phyloP scores from a whole-genome alignment of 2,888 invertebrate genomes.

The Cephus pulcher region DNA sequence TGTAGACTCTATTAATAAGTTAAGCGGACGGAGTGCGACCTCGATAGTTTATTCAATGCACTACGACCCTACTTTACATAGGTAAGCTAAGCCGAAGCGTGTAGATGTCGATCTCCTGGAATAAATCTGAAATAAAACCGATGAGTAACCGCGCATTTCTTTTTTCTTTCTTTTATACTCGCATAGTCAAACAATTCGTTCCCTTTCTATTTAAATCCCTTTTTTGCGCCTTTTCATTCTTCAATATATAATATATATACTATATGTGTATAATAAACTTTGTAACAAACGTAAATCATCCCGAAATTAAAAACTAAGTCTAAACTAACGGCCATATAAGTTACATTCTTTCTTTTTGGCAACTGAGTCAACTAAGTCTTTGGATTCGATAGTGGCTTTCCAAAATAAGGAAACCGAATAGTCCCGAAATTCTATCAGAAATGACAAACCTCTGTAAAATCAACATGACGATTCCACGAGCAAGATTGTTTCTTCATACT shows the following conservation, averaged over 20 bases:
- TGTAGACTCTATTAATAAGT: neutral
- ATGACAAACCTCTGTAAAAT: neutral
- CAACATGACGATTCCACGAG: neutral
- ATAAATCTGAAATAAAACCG: slow-evolving; percentile 45
- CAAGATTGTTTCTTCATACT: neutral
- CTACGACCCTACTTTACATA: slow-evolving; percentile 51
- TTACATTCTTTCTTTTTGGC: neutral
- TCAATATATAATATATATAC: slow-evolving; percentile 21
- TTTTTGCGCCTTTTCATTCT: slow-evolving; percentile 11
- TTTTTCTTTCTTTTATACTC: neutral
- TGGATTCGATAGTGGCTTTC: slow-evolving; percentile 2
- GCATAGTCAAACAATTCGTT: slow-evolving; percentile 15
- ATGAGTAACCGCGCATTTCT: slow-evolving; percentile 12
- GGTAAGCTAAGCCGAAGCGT: slow-evolving; percentile 21
- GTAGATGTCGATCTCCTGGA: slow-evolving; percentile 46
- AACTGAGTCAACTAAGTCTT: slow-evolving; percentile 9
- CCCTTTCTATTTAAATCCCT: slow-evolving; percentile 11
- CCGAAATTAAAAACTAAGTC: slow-evolving; percentile 12
- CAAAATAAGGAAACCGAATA: neutral
- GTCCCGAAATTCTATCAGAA: neutral
- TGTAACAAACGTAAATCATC: slow-evolving; percentile 14
- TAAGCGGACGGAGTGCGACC: slow-evolving; percentile 30
- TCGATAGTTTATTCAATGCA: slow-evolving; percentile 56
- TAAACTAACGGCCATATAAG: slow-evolving; percentile 5
- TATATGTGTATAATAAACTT: slow-evolving; percentile 18